phyloP scores from a whole-genome alignment of 1,140 invertebrate genomes.

The Drosophila virilis region DNA sequence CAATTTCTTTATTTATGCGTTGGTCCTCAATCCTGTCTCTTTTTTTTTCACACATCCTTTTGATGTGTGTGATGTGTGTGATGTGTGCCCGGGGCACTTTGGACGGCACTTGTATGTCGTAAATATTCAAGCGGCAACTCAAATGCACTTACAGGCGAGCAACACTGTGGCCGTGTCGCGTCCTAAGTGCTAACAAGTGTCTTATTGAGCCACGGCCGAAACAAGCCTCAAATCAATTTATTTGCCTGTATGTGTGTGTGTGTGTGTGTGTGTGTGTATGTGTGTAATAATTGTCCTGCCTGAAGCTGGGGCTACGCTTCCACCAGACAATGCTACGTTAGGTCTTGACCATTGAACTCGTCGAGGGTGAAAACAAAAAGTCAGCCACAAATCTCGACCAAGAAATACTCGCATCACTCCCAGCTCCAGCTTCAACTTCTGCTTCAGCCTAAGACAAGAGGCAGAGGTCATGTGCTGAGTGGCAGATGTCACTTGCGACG shows the following conservation, averaged over 20 bases:
- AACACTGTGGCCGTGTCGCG: constrained; percentile 14
- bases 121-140: constrained; percentile 74
- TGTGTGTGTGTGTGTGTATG: constrained; percentile 16
- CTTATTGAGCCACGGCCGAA: constrained; percentile 47
- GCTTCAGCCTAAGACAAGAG: constrained; percentile 3
- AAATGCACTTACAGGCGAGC: constrained; percentile 59
- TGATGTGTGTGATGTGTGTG: constrained; percentile 34
- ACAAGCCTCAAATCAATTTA: constrained; percentile 66
- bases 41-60: constrained; percentile 37
- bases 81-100: constrained; percentile 58
- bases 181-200: constrained; percentile 73
- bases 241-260: constrained; percentile 38
- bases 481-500: constrained; percentile 76
- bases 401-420: constrained; percentile 21
- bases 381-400: constrained; percentile 60
- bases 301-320: constrained; percentile 11
- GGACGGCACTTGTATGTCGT: constrained; percentile 59
- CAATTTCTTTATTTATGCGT: constrained; percentile 79
- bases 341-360: constrained; percentile 72
- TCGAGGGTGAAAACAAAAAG: constrained; percentile 43
- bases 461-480: constrained; percentile 59
- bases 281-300: constrained; percentile 35
- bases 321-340: background rate
- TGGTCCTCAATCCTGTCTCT: constrained; percentile 5
- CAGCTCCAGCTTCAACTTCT: background rate